Base-by-base conservation (phyloP, 2,113 vertebrate genomes). In the Xiphophorus couchianus region DNA sequence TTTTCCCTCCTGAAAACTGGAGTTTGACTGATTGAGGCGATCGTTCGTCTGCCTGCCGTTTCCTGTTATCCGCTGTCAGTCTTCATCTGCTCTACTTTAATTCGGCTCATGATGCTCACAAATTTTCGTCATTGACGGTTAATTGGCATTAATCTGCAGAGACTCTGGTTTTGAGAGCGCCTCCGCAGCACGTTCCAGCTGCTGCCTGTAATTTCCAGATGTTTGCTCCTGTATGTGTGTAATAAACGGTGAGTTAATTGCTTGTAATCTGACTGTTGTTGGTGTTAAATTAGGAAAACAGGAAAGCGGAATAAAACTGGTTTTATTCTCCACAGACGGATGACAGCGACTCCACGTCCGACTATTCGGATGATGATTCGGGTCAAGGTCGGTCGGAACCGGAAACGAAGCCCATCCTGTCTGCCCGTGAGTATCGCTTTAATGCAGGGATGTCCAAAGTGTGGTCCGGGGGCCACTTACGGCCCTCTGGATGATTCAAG, bases 351-450 rank as follows among this genome's bases (percentile, higher is more conserved):
- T 95, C 96, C 60, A 93, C 90, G 28, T 97, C 97, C 1, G 94
- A 96, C 1, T 93, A 95, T 66, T 98, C 97, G 0, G 97, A 99
- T 29, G 97, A 95, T 14, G 97, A 98, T 0, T 84, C 90, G 25
- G 78, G 85, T 51, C 93, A 90, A 8, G 96, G 96, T 3, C 94
- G 88, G 44, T 92, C 95, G 0, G 96, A 96, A 58, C 93, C 94
- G 14, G 98, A 99, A 93, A 96, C 94, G 0, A 95, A 94, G 60
- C 98, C 98, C 29, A 99, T 99, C 93, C 84, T 99, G 37, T 98
- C 97, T 76, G 92, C 97, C 67, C 97, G 97, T 99, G 90, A 98
- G 97, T 97, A 76, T 70, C 14, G 3, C 4, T 48, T 5, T 42
- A 14, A 42, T 42, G 10, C 35, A 37, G 35, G 35, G 35, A 37